Evolutionary conservation across 1,140 invertebrate genomes (phyloP), one percentile per base, ranked within the genome.

Genomic region (Melipona quadrifasciata): DNA sequence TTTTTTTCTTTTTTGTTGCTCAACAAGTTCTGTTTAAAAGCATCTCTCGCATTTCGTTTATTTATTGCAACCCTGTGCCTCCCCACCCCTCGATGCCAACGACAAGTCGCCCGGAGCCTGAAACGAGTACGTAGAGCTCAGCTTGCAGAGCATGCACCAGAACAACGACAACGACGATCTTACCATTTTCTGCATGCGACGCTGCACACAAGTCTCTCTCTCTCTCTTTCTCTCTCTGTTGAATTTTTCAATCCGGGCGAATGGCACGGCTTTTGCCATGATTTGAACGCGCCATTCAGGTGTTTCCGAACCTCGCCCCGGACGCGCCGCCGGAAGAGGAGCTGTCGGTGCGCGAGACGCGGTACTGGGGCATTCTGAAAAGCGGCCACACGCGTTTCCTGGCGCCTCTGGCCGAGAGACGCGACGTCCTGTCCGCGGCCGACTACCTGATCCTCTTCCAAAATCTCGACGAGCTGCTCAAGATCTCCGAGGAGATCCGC

Each of bases 371-470:
- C 0, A 96, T 96, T 31, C 91, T 98, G 77, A 97, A 97, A 87
- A 97, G 97, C 89, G 97, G 97, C 3, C 95, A 97, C 14, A 95
- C 96, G 57, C 95, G 97, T 79, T 98, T 97, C 90, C 96, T 97
- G 24, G 96, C 96, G 11, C 97, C 97, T 0, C 89, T 98, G 79
- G 94, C 96, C 6, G 97, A 98, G 89, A 95, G 97, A 78, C 96
- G 96, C 70, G 97, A 98, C 87, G 94, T 98, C 3, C 96, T 98
- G 24, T 96, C 96, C 1, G 95, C 96, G 8, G 95, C 96, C 51
- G 97, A 98, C 90, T 97, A 98, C 92, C 95, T 96, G 91, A 95
- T 97, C 16, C 94, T 98, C 19, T 98, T 98, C 92, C 97, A 98
- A 94, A 98, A 98, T 92, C 95, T 97, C 79, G 97, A 98, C 93